These are phyloP conservation scores for Sminthurides aquaticus DNA, from an alignment of 2,888 invertebrate genomes.

Conservation along the genomic window DNA sequence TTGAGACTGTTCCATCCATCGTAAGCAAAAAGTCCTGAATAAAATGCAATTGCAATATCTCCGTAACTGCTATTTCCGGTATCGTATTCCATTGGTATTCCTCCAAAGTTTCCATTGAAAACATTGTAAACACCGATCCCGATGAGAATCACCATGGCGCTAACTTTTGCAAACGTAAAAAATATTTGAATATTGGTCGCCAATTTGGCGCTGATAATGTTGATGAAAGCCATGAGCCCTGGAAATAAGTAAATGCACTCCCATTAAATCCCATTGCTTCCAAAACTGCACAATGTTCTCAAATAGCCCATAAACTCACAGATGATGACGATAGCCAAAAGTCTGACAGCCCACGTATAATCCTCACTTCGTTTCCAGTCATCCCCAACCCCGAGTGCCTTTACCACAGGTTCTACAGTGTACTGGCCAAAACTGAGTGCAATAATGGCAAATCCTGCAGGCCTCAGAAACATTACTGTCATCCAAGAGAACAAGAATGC, in stretches of 20 bases:
- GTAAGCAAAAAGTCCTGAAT: constrained; percentile 6
- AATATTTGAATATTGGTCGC: neutral
- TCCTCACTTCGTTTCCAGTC: neutral
- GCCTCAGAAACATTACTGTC: neutral
- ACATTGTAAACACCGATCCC: constrained; percentile 3
- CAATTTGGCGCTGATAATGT: constrained; percentile 7
- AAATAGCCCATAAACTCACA: no score
- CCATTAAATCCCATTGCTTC: no score
- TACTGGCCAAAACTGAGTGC: neutral
- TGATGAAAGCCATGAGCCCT: neutral
- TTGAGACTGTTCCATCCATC: constrained; percentile 3
- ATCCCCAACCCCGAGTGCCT: neutral
- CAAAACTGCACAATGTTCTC: no score
- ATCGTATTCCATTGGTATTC: neutral
- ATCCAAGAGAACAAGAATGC: constrained; percentile 2
- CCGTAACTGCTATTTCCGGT: neutral
- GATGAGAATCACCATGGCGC: neutral
- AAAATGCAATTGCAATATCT: constrained; percentile 7
- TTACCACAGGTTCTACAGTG: neutral
- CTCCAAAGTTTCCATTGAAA: neutral
- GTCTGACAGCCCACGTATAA: neutral
- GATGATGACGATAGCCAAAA: neutral
- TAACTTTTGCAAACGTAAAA: neutral
- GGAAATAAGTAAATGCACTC: no score
- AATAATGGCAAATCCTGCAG: neutral